Evolutionary conservation across 2,888 invertebrate genomes (phyloP), one percentile per base, ranked within the genome.

Genomic region (Tanypteryx hageni): DNA sequence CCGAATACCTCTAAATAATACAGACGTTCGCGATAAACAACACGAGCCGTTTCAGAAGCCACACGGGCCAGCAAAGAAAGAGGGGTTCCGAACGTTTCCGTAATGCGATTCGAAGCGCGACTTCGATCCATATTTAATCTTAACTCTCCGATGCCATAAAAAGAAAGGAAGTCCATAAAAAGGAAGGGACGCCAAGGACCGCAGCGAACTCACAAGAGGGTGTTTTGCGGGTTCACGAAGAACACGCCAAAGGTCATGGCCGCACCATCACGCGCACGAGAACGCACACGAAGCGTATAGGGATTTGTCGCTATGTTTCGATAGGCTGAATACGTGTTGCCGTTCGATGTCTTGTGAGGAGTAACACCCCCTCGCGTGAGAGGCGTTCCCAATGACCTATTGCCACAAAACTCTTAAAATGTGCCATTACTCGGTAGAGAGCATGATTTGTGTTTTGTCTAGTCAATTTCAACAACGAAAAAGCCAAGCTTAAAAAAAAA

Each of bases 71-170:
- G 5, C 1, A 44, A 44, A 44, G 5, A 3, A 44, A 44, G 44
- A 44, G 44, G 44, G 44, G 1, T 44, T 44, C 44, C 3, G 44
- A 44, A 44, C 44, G 44, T 44, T 44, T 44, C 44, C 44, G 44
- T 44, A 44, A 68, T 4, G 0, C 68, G 68, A 68, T 76, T 27
- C 76, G 76, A 76, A 22, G 27, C 11, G 68, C n/a, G 68, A 68
- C 76, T 76, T 76, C 76, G 76, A 76, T 76, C 76, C 22, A 76
- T 76, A 27, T 27, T 76, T 76, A 76, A 76, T 76, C 76, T n/a
- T 22, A 76, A 22, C 5, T 68, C 68, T 27, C 14, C 14, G 18
- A 14, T n/a, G 14, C 64, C 22, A 27, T 27, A 76, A 76, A 76
- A 76, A 27, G 76, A 27, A 76, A 27, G 76, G 27, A 76, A 61